Percentiles rank a stretch among this genome's conserved stretches.
phyloP scores from a whole-genome alignment of 2,797 vertebrate genomes.

The Molossus molossus region DNA sequence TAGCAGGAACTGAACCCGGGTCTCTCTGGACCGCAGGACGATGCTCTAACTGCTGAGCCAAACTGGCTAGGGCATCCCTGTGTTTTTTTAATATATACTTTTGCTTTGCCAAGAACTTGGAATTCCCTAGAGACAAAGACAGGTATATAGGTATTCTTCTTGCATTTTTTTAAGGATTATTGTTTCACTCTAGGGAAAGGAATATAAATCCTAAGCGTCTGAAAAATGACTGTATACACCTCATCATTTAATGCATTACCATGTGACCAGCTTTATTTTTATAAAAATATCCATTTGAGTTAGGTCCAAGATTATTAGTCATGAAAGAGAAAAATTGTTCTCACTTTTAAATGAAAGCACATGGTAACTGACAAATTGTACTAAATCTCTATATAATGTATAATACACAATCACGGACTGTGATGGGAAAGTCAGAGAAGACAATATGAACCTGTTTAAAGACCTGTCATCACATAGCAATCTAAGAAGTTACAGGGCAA shows the following conservation, averaged over 20 bases:
- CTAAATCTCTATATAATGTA: slow-evolving; percentile 4
- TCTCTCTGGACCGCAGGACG: no score
- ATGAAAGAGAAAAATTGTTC: neutral
- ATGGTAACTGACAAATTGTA: neutral
- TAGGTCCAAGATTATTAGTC: slow-evolving; percentile 2
- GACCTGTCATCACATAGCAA: neutral
- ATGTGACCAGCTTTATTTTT: neutral
- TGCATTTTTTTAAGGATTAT: neutral
- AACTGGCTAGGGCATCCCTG: neutral
- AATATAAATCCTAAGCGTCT: slow-evolving; percentile 37
- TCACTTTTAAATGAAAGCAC: slow-evolving; percentile 57
- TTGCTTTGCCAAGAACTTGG: neutral
- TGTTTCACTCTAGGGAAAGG: neutral
- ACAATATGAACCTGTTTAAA: slow-evolving; percentile 14
- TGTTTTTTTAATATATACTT: neutral
- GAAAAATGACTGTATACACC: neutral
- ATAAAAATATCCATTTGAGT: neutral
- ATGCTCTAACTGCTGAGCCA: no score
- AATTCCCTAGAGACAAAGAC: slow-evolving; percentile 1
- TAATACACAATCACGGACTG: neutral
- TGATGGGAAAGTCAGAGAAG: slow-evolving; percentile 40
- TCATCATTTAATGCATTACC: slow-evolving; percentile 28
- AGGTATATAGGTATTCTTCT: neutral
- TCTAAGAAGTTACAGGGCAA: slow-evolving; percentile 2
- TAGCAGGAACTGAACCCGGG: no score